Evolutionary conservation across 1,140 invertebrate species (phyloP).

Genomic region (Polypedilum pembai): DNA sequence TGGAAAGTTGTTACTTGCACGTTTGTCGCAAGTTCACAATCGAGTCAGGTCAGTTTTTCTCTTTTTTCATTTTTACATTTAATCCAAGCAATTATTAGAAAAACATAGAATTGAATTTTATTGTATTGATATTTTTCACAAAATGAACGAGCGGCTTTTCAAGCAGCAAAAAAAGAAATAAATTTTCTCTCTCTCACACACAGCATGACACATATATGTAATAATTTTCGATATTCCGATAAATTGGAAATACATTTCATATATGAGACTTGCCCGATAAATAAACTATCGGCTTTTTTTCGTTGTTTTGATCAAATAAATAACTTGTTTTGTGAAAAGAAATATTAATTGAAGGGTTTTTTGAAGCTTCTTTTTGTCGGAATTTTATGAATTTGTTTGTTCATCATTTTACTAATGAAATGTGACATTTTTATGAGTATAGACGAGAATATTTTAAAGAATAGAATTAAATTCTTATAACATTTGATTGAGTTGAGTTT

Average conservation of each 20-base stretch:
- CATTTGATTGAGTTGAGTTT: too few species aligned
- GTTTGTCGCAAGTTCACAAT: neutral
- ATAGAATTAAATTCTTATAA: too few species aligned
- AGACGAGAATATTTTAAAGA: too few species aligned
- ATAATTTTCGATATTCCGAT: neutral
- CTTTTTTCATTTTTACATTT: neutral
- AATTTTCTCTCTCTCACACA: neutral
- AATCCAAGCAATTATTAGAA: neutral
- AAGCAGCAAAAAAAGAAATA: neutral
- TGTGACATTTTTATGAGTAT: too few species aligned
- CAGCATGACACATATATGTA: conserved; percentile 2
- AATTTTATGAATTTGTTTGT: too few species aligned
- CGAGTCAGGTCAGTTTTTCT: conserved; percentile 15
- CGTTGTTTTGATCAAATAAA: conserved; percentile 12
- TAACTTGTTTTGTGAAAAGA: neutral
- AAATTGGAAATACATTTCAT: neutral
- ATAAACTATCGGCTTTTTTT: neutral
- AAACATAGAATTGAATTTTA: neutral
- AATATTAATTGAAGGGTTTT: too few species aligned
- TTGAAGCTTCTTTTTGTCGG: too few species aligned
- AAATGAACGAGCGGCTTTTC: neutral
- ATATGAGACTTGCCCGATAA: neutral
- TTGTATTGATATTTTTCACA: neutral
- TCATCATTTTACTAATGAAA: too few species aligned
- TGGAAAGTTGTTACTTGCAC: neutral